These are phyloP conservation scores for human (Homo sapiens) DNA, from an alignment of 2,113 vertebrate genomes.

Conservation along the genomic window DNA sequence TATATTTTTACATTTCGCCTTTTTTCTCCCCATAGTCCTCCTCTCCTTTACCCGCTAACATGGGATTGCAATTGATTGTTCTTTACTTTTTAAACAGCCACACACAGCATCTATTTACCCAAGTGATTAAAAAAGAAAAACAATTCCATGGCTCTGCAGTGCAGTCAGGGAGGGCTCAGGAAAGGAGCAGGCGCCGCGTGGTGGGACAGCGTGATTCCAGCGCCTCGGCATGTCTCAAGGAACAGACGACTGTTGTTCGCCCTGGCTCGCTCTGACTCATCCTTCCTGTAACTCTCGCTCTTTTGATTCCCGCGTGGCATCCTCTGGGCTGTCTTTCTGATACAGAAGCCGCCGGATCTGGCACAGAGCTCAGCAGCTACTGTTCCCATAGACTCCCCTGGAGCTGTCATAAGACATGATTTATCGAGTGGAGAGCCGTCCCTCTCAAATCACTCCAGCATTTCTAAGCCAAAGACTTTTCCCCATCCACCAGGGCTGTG, in stretches of 20 bases:
- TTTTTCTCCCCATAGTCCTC: rapidly evolving
- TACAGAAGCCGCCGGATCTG: neutral
- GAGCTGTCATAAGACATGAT: neutral
- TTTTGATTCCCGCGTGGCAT: rapidly evolving
- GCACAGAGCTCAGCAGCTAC: neutral
- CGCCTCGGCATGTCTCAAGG: rapidly evolving
- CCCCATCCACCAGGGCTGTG: neutral
- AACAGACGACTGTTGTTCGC: neutral
- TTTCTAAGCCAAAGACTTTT: too few relatives aligned
- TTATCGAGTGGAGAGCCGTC: neutral
- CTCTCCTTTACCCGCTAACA: neutral
- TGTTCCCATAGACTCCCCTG: rapidly evolving
- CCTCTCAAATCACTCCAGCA: rapidly evolving
- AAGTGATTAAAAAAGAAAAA: neutral
- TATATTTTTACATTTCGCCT: too few relatives aligned
- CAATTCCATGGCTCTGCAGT: rapidly evolving
- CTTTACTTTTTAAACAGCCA: neutral
- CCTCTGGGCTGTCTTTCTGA: neutral
- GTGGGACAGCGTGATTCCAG: too few relatives aligned
- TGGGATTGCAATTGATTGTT: neutral
- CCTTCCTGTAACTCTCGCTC: rapidly evolving
- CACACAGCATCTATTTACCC: neutral
- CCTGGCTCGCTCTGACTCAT: neutral
- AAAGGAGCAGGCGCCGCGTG: too few relatives aligned
- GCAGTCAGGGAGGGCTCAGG: neutral